Evolutionary conservation across 2,113 vertebrate species (phyloP).

Genomic region (Zosterops pallidus): DNA sequence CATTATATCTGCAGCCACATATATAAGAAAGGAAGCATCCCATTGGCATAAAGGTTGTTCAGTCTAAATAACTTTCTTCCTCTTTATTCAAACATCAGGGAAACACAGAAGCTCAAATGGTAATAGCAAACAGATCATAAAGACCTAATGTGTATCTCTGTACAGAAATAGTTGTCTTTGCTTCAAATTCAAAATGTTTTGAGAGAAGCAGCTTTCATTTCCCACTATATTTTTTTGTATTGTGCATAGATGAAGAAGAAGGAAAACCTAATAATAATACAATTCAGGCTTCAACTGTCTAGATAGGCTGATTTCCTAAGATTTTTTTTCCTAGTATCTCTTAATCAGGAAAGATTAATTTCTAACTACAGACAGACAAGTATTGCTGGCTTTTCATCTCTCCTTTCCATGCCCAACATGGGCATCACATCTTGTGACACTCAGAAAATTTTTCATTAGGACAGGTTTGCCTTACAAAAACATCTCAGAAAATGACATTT

Average conservation of each 20-base stretch:
- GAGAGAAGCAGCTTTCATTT: neutral
- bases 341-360: neutral
- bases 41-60: neutral
- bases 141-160: neutral
- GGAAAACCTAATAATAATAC: neutral
- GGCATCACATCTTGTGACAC: neutral
- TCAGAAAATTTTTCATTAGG: neutral
- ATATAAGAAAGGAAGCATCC: neutral
- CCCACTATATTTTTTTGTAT: neutral
- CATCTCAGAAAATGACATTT: neutral
- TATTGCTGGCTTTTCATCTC: neutral
- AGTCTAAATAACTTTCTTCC: neutral
- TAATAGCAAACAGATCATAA: neutral
- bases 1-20: neutral
- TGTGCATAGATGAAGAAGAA: neutral
- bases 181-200: neutral
- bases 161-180: neutral
- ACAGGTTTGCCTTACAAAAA: neutral
- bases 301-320: neutral
- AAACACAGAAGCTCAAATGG: neutral
- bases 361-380: neutral
- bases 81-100: neutral
- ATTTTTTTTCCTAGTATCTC: neutral
- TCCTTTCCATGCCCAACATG: neutral
- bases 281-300: neutral